These are phyloP conservation scores for Cosmia trapezina DNA, from an alignment of 2,888 invertebrate genomes.

Conservation along the genomic window DNA sequence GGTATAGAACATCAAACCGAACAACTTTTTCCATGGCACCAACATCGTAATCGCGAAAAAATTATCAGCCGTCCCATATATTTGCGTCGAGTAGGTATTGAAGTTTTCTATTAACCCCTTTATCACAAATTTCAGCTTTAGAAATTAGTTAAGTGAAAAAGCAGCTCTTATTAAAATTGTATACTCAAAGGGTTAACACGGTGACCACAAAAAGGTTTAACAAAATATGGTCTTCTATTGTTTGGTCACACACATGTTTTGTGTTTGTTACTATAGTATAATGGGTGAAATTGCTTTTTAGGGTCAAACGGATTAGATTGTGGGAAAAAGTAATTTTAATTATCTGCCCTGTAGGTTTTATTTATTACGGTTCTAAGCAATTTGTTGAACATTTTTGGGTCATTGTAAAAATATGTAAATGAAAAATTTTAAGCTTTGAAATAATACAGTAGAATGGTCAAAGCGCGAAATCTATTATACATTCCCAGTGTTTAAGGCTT, in stretches of 20 bases:
- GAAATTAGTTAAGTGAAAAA: conserved; percentile 38
- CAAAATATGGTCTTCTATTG: conserved; percentile 40
- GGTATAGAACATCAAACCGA: no score
- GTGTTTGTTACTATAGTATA: conserved; percentile 50
- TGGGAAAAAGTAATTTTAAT: conserved; percentile 44
- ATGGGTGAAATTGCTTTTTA: conserved; percentile 54
- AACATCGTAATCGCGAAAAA: no score
- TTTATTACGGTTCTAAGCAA: conserved; percentile 39
- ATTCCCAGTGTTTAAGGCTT: neutral
- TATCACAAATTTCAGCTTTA: conserved; percentile 8
- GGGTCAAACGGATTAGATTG: conserved; percentile 30
- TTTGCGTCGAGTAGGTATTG: no score
- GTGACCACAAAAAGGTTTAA: conserved; percentile 45
- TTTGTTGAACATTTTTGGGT: conserved; percentile 42
- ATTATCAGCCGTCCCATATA: no score
- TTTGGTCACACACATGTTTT: conserved; percentile 33
- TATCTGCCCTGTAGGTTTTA: conserved; percentile 27
- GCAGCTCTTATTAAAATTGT: conserved; percentile 34
- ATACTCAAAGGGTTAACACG: conserved; percentile 6
- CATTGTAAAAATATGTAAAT: conserved; percentile 24
- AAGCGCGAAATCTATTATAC: neutral
- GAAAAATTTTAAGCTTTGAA: neutral
- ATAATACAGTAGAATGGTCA: neutral
- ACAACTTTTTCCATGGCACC: no score
- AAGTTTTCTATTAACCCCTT: no score